phyloP scores from a whole-genome alignment of 2,113 vertebrate genomes.

The Apus apus region DNA sequence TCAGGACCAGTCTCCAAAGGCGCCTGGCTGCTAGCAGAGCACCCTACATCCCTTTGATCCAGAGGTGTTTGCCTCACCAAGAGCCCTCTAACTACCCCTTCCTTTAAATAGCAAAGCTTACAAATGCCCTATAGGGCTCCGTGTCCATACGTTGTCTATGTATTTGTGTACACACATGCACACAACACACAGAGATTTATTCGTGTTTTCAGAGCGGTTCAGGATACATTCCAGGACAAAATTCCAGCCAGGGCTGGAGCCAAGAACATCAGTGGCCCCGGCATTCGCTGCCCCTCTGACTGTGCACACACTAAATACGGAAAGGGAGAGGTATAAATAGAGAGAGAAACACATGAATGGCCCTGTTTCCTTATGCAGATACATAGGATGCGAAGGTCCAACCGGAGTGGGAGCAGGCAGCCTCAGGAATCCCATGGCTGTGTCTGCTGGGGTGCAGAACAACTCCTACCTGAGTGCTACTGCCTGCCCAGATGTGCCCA shows the following conservation, averaged over 20 bases:
- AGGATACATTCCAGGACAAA: slow-evolving; percentile 56
- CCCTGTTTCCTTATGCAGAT: slow-evolving; percentile 41
- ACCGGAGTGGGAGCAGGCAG: neutral
- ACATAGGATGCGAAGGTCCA: neutral
- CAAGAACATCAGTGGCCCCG: slow-evolving; percentile 70
- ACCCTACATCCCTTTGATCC: slow-evolving; percentile 34
- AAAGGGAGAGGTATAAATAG: slow-evolving; percentile 71
- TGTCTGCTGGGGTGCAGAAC: neutral
- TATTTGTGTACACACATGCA: slow-evolving; percentile 34
- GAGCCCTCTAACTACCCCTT: slow-evolving; percentile 20
- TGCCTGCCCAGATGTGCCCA: neutral
- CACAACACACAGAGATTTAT: slow-evolving; percentile 67
- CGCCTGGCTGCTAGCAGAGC: neutral
- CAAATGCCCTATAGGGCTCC: neutral
- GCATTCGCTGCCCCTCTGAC: slow-evolving; percentile 58
- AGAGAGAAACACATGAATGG: slow-evolving; percentile 64
- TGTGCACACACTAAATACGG: slow-evolving; percentile 58
- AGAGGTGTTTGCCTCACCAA: neutral
- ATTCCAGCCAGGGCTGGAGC: slow-evolving; percentile 54
- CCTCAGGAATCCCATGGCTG: neutral
- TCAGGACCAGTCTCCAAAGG: neutral
- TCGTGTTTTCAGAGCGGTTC: slow-evolving; percentile 55
- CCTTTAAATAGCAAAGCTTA: slow-evolving; percentile 53
- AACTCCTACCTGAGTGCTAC: neutral
- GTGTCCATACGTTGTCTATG: slow-evolving; percentile 35